A percentile compares a stretch with the other conserved stretches of the same genome.
phyloP scores from a whole-genome alignment of 1,140 invertebrate genomes.

The Ips nitidus region DNA sequence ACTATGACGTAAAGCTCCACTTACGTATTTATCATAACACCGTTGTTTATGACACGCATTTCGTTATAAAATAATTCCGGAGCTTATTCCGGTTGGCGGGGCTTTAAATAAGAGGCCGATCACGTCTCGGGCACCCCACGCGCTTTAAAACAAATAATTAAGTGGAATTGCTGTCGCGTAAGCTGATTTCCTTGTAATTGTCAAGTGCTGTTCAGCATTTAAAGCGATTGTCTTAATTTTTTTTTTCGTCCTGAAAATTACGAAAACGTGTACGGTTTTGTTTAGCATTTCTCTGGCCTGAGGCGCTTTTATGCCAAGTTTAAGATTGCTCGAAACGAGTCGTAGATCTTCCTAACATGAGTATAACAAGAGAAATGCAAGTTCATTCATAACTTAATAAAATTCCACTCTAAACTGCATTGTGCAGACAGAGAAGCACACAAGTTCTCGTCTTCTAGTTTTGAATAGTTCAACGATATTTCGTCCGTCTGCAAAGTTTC shows the following conservation, averaged over 20 bases:
- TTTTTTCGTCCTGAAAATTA: not conserved
- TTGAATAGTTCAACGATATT: constrained; percentile 23
- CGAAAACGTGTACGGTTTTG: not conserved
- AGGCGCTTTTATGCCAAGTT: not conserved
- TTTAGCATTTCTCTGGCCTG: not conserved
- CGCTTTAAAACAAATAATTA: constrained; percentile 38
- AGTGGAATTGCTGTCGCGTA: constrained; percentile 27
- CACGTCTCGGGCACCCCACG: constrained; percentile 26
- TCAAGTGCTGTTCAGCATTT: constrained; percentile 32
- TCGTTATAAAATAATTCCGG: constrained; percentile 6
- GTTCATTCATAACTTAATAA: constrained; percentile 23
- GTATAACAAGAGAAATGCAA: not conserved
- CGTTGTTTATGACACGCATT: constrained; percentile 4
- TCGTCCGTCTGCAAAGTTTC: constrained; percentile 18
- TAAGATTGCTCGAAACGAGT: not conserved
- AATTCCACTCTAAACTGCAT: constrained; percentile 10
- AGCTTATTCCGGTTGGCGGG: constrained; percentile 10
- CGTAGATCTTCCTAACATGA: not conserved
- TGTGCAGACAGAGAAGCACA: constrained; percentile 6
- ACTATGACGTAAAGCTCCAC: not conserved
- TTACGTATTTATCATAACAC: constrained; percentile 9
- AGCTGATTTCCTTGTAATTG: constrained; percentile 35
- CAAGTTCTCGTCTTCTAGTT: constrained; percentile 17
- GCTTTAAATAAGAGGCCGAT: constrained; percentile 24
- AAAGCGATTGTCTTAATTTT: constrained; percentile 11